Evolutionary conservation across 2,113 vertebrate genomes (phyloP), one percentile per base, ranked within the genome.

Genomic region (Chamaea fasciata): DNA sequence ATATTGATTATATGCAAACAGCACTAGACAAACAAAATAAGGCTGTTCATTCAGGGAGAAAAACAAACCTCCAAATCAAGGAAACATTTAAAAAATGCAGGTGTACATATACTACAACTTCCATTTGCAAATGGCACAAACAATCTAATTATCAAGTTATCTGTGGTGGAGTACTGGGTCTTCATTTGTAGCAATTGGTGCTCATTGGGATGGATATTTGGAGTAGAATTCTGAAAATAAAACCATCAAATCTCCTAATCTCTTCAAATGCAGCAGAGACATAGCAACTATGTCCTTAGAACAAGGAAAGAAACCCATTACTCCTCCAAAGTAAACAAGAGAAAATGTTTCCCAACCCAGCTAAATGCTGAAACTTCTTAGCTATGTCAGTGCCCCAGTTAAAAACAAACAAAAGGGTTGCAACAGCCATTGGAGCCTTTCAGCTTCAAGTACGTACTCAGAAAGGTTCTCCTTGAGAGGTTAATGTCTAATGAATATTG

Each of bases 211-310:
- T 74, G 52, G 35, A 68, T 83, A 62, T 59, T 80, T 46, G 82
- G 65, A 79, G 39, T 70, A 83, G 56, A 37, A 20, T 27, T 95
- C 57, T 93, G 39, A 96, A 97, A 97, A 97, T 83, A 94, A 93
- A 68, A 77, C 74, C 62, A 50, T 62, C 68, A 94, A 94, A 95
- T 91, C 95, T 96, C 83, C 90, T 89, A 71, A 94, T 53, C 73
- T 92, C 88, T 94, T 74, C 71, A 96, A 94, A 96, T 74, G 89
- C 68, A 94, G 69, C 80, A 96, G 84, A 93, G 80, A 47, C 39
- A 70, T 31, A 55, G 39, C 42, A 89, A 83, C 49, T 64, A 53
- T 84, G 49, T 49, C 56, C 47, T 42, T 83, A 30, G 8, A 68
- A 95, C 87, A 68, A 90, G 44, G 68, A 97, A 95, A 95, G 71